These are phyloP conservation scores for Mobula birostris DNA, from an alignment of 2,113 vertebrate genomes.

Conservation along the genomic window DNA sequence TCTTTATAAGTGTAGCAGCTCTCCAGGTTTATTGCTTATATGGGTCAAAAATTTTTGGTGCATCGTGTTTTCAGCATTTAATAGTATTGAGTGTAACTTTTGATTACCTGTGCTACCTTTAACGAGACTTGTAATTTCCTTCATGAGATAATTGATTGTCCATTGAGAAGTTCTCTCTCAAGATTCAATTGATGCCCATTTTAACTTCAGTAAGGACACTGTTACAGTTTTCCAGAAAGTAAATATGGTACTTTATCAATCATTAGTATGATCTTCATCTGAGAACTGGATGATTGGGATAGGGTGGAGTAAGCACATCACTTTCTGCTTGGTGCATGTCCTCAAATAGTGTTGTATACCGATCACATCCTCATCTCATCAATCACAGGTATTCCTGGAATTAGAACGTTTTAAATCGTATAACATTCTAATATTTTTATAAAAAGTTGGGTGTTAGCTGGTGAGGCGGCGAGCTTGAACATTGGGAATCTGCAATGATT, in stretches of 20 bases:
- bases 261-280: neutral
- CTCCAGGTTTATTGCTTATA: neutral
- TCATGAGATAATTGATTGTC: neutral
- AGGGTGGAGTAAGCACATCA: too few relatives aligned
- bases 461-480: too few relatives aligned
- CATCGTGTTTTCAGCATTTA: neutral
- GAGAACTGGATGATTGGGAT: neutral
- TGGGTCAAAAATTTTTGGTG: neutral
- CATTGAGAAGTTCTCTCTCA: neutral
- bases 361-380: too few relatives aligned
- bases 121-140: too few relatives aligned
- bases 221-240: neutral
- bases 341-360: neutral
- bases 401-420: too few relatives aligned
- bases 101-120: too few relatives aligned
- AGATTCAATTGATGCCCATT: neutral
- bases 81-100: neutral
- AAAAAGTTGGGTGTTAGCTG: too few relatives aligned
- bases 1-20: neutral
- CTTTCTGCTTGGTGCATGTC: neutral
- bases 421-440: too few relatives aligned
- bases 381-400: too few relatives aligned
- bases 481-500: neutral
- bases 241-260: neutral
- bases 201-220: neutral